Evolutionary conservation across 2,888 invertebrate genomes (phyloP).

Genomic region (Acronicta alni): DNA sequence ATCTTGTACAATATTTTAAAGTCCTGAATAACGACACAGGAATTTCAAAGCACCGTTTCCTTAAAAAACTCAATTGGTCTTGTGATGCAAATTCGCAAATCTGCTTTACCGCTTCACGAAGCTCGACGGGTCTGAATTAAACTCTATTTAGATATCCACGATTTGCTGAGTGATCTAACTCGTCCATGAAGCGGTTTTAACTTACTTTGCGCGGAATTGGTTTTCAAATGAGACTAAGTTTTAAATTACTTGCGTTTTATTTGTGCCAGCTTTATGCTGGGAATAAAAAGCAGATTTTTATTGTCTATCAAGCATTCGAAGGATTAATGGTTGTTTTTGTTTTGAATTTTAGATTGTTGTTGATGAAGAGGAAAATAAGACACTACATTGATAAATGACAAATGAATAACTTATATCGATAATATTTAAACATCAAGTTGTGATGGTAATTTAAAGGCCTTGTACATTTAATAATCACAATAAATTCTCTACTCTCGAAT

Average conservation of each 20-base stretch:
- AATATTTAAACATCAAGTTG: no score
- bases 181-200: conserved; percentile 54
- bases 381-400: no score
- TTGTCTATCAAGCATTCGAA: neutral
- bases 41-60: conserved; percentile 45
- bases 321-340: neutral
- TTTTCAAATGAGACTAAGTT: conserved; percentile 47
- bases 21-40: conserved; percentile 25
- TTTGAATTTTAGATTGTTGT: no score
- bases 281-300: conserved; percentile 1
- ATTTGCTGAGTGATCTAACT: conserved; percentile 58
- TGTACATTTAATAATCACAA: no score
- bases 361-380: no score
- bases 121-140: conserved; percentile 59
- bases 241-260: conserved; percentile 44
- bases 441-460: no score
- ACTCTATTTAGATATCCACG: conserved; percentile 63
- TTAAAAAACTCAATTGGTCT: conserved; percentile 60
- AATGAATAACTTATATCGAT: no score
- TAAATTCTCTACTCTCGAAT: no score
- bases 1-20: conserved; percentile 37
- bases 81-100: conserved; percentile 61
- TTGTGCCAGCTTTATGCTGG: conserved; percentile 14
- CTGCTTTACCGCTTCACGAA: conserved; percentile 53
- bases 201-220: conserved; percentile 53